Evolutionary conservation across 1,140 invertebrate genomes (phyloP), one percentile per base, ranked within the genome.

Genomic region (Tenebrio molitor): DNA sequence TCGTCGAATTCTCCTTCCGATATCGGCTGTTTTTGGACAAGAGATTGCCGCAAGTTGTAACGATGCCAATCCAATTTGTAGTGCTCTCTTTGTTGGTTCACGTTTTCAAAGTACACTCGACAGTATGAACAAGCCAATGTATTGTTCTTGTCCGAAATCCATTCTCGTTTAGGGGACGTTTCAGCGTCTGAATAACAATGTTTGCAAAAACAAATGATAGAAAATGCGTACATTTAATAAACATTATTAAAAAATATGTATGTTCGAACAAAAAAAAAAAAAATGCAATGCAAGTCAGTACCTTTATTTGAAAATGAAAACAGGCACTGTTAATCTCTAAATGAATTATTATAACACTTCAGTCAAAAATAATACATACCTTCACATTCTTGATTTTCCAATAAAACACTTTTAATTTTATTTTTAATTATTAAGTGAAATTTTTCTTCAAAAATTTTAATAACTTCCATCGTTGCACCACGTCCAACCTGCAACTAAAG

Each of bases 21-120:
- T 3, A 92, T 82, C 1, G 87, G 83, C 44, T 85, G 81, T 15
- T 87, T 81, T 7, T 86, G 86, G 1, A 84, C 83, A 10, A 91
- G 81, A 73, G 88, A 89, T 72, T 88, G 85, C 79, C 91, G 91
- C n/a, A 92, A 80, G 84, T 92, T 92, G 76, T 91, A 91, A 10
- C 90, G 83, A 81, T 92, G 91, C 90, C 90, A 92, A 81, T 92
- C 90, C 25, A 90, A 83, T 79, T 89, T 90, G 76, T 90, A 91
- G 81, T 92, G 91, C 14, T 84, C 75, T 65, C 87, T 76, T 74
- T 89, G 88, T 42, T 85, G 79, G 14, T 77, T 69, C 63, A 86
- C 77, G 77, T 87, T 81, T 15, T 83, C 79, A 77, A 89, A 89
- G 16, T 81, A 75, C 0, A 84, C 79, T 25, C 84, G 84, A 58